Conservation (phyloP, 2,888 invertebrate genomes). For the Caenorhabditis virilis region DNA sequence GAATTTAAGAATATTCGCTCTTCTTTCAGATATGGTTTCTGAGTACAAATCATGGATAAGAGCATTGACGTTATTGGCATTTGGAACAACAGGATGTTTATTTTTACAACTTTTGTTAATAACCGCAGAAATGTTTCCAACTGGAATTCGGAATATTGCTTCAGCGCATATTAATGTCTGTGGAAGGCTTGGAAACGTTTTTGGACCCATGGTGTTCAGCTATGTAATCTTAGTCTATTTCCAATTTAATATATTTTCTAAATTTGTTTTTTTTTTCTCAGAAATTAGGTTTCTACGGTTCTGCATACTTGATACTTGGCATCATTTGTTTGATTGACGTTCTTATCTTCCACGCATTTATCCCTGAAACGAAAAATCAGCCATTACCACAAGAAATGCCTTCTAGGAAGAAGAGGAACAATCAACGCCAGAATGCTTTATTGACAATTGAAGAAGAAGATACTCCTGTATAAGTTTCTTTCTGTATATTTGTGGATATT, state of each 20-base stretch:
- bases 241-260: not conserved
- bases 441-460: too few species aligned
- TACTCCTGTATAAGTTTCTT: too few species aligned
- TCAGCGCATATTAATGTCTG: conserved; percentile 49
- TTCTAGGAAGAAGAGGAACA: conserved; percentile 17
- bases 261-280: conserved; percentile 6
- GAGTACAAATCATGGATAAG: conserved; percentile 28
- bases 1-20: not conserved
- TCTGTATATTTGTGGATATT: too few species aligned
- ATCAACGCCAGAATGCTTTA: conserved; percentile 2
- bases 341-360: conserved; percentile 39
- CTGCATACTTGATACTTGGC: conserved; percentile 40
- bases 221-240: conserved; percentile 24
- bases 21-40: conserved; percentile 18
- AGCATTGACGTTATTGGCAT: conserved; percentile 45
- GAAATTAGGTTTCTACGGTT: conserved; percentile 35
- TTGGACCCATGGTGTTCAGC: conserved; percentile 51
- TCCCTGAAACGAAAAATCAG: conserved; percentile 49
- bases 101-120: conserved; percentile 42
- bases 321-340: conserved; percentile 35
- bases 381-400: conserved; percentile 40
- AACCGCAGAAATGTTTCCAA: conserved; percentile 53
- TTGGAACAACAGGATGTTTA: conserved; percentile 52
- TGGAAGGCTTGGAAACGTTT: conserved; percentile 50
- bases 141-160: conserved; percentile 48